These are phyloP conservation scores for Notolabrus celidotus DNA, from an alignment of 2,797 vertebrate species.

Conservation along the genomic window DNA sequence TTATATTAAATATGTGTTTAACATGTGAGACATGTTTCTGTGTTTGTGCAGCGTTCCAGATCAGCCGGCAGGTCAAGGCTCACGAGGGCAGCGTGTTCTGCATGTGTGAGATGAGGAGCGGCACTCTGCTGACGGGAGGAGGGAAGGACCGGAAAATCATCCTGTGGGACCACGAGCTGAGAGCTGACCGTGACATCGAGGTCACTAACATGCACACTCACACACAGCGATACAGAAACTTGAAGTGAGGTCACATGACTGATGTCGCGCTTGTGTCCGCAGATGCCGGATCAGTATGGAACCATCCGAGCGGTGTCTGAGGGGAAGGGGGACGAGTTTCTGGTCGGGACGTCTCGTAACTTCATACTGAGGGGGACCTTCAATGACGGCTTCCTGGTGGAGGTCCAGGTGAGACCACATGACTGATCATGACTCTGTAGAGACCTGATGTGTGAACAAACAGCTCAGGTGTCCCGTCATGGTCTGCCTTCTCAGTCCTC, in stretches of 20 bases:
- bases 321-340: slow-evolving; percentile 94
- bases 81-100: slow-evolving; percentile 98
- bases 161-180: slow-evolving; percentile 95
- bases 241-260: neutral
- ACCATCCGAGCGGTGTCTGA: slow-evolving; percentile 95
- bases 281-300: slow-evolving; percentile 97
- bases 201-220: slow-evolving; percentile 56
- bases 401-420: slow-evolving; percentile 90
- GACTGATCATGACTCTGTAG: neutral
- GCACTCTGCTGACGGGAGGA: slow-evolving; percentile 94
- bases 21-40: too few relatives aligned
- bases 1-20: too few relatives aligned
- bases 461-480: neutral
- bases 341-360: slow-evolving; percentile 95
- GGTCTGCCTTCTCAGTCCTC: too few relatives aligned
- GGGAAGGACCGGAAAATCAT: slow-evolving; percentile 95
- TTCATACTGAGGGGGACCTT: slow-evolving; percentile 96
- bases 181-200: slow-evolving; percentile 95
- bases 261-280: slow-evolving; percentile 18
- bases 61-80: slow-evolving; percentile 93
- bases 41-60: slow-evolving; percentile 86
- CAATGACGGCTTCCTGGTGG: slow-evolving; percentile 94
- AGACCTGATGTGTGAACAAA: neutral
- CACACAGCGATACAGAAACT: neutral
- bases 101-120: slow-evolving; percentile 95